These are phyloP conservation scores for Pogonophryne albipinna DNA, from an alignment of 2,797 vertebrate genomes.

Conservation along the genomic window DNA sequence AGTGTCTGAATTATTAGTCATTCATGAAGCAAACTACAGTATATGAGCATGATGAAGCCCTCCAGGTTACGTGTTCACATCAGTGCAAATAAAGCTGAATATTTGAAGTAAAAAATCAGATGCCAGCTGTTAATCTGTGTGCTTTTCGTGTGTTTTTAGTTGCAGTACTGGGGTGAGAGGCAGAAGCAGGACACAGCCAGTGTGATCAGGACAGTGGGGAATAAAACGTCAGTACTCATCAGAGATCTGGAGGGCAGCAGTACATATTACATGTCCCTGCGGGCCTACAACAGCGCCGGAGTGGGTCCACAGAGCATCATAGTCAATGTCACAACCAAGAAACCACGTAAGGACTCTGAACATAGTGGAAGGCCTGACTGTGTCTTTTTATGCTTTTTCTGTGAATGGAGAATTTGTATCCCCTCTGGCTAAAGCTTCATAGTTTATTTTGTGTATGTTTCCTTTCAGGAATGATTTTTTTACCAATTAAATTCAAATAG, in stretches of 20 bases:
- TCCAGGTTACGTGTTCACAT: background rate
- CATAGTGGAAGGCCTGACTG: constrained; percentile 1
- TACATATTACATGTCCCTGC: constrained; percentile 90
- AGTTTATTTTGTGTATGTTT: constrained; percentile 6
- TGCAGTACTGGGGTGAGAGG: constrained; percentile 90
- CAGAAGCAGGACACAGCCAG: constrained; percentile 90
- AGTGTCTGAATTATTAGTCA: constrained; percentile 29
- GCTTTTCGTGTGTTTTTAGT: constrained; percentile 74
- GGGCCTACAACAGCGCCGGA: constrained; percentile 93
- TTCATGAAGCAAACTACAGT: constrained; percentile 26
- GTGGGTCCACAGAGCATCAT: constrained; percentile 89
- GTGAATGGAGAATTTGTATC: background rate
- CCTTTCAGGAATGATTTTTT: constrained; percentile 11
- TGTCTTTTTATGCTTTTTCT: constrained; percentile 27
- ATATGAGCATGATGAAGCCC: background rate
- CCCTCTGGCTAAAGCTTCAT: background rate
- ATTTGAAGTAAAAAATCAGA: constrained; percentile 2
- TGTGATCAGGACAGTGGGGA: constrained; percentile 89
- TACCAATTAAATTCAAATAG: constrained; percentile 8
- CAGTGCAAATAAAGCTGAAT: background rate
- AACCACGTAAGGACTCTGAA: constrained; percentile 89
- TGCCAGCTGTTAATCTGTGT: constrained; percentile 10
- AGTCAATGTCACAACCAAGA: constrained; percentile 94
- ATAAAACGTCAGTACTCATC: constrained; percentile 88
- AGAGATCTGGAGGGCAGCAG: constrained; percentile 89